Base-by-base conservation (phyloP, 2,888 invertebrate genomes). In the Macrosiphum euphorbiae region DNA sequence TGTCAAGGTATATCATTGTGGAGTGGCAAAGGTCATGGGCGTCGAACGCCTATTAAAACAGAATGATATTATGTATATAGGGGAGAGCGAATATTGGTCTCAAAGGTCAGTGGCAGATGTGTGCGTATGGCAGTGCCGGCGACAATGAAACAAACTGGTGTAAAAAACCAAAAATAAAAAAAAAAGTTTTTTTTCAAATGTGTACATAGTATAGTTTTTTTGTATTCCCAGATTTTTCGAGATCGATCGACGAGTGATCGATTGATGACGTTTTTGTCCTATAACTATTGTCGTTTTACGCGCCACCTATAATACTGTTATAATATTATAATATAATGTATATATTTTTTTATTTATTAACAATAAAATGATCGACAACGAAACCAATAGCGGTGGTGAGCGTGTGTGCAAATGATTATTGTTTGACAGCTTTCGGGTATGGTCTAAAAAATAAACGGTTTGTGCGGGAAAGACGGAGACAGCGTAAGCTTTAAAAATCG, bases 61-160 rank as follows among this genome's bases (percentile, higher is more conserved):
- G 85, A 88, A 93, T 93, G 93, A 92, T 88, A 90, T 89, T 78
- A 35, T 78, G 78, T 58, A 26, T 58, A 26, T 78, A 78, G 78
- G 90, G 93, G 93, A 90, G 93, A 90, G 93, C 20, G 55, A 78
- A 92, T 88, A 90, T 93, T 50, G 93, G 50, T 90, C 85, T 90
- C 89, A 93, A 93, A 93, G 93, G 93, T 93, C 93, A 93, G 85
- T 61, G 50, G 90, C 93, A 93, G 93, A 85, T 93, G 93, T 92
- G 58, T 86, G 67, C 35, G 58, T 58, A 61, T 35, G 16, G 13
- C 20, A n/a, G 44, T 61, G 13, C 28, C n/a, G 35, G 58, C 24
- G 89, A 93, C 93, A 89, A 93, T 93, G 85, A 93, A 92, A 87
- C 28, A 86, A 92, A 87, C 61, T 67, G 24, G 44, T 58, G 61